Base-by-base conservation (phyloP, 2,113 vertebrate genomes). In the Microcebus tavaratra region DNA sequence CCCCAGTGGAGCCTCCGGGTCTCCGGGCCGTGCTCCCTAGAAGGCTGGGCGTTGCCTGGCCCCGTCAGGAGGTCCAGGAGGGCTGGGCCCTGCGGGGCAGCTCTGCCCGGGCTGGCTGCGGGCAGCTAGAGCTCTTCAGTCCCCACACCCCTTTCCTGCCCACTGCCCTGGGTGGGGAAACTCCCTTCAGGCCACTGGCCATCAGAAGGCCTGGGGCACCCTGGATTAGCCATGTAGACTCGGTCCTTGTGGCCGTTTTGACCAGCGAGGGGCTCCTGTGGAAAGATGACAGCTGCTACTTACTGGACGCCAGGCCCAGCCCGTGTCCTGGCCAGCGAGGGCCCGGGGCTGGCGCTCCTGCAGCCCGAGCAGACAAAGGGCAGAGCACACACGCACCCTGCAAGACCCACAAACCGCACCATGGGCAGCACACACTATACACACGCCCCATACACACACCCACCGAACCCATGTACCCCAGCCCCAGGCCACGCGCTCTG, bases 1-100 rank as follows among this genome's bases (percentile, higher is more conserved):
- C 68, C 87, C 88, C 85, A 92, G 78, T 5, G n/a, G 92, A 72
- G 89, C 96, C 91, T 97, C 97, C 39, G 72, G 72, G 67, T 83
- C 76, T 92, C 76, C 1, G 48, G 82, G 97, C 17, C 2, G 0
- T 31, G 57, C 48, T 67, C 27, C 20, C 36, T 31, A 29, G 45
- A 34, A 67, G 70, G 61, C 21, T 34, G 53, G 63, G 53, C 12
- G 34, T 36, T 78, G 29, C 42, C 78, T 53, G 53, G 36, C 29
- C 0, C 1, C 48, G n/a, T 67, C 50, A 21, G 70, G n/a, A 42
- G 20, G 68, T 20, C 48, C 8, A 68, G 34, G 42, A 42, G 36
- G 18, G n/a, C 65, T 27, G 36, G 6, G 53, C n/a, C 68, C 18
- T 5, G n/a, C 1, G 15, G 14, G 27, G 21, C 15, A 2, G 17